Evolutionary conservation across 2,113 vertebrate genomes (phyloP), one percentile per base, ranked within the genome.

Genomic region (Turnix velox): DNA sequence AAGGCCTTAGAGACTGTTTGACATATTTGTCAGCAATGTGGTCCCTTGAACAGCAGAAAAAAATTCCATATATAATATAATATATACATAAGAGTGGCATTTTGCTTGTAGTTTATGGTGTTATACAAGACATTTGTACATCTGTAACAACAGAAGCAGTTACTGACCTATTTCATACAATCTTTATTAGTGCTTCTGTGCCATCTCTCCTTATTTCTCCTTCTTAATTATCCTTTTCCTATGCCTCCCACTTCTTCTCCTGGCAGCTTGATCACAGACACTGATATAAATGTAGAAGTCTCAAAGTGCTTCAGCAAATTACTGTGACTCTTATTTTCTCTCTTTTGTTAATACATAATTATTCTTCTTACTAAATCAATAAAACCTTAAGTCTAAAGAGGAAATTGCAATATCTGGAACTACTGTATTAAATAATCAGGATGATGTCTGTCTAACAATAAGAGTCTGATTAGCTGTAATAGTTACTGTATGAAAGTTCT

Each of bases 381-480:
- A 91, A n/a, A n/a, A 51, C 67, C 58, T 76, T 66, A 79, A 90
- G 25, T 40, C 30, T 91, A 74, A 90, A 74, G 54, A 88, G 13
- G 43, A 72, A 88, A 89, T 93, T 67, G 54, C 39, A 90, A 27
- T 80, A 93, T 73, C 83, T 84, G 30, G n/a, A 75, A 81, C 35
- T 23, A 72, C 40, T 46, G 33, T 74, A 82, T 67, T 46, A 89
- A 92, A 63, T 88, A 94, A 90, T 90, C 43, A 77, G 58, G 73
- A 59, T 48, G 52, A 76, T 54, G 42, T 74, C 52, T 62, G 48
- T 69, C 45, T 93, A 66, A 88, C 68, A 92, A 86, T 92, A 87
- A 39, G 49, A 42, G 49, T 96, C 88, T 95, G 86, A 93, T 95
- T 95, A 95, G 31, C 48, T 87, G 7, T 74, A 59, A 93, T 52